Percentiles rank a stretch among this genome's conserved stretches.
phyloP scores from a whole-genome alignment of 1,140 invertebrate species.

The Metaphire vulgaris region DNA sequence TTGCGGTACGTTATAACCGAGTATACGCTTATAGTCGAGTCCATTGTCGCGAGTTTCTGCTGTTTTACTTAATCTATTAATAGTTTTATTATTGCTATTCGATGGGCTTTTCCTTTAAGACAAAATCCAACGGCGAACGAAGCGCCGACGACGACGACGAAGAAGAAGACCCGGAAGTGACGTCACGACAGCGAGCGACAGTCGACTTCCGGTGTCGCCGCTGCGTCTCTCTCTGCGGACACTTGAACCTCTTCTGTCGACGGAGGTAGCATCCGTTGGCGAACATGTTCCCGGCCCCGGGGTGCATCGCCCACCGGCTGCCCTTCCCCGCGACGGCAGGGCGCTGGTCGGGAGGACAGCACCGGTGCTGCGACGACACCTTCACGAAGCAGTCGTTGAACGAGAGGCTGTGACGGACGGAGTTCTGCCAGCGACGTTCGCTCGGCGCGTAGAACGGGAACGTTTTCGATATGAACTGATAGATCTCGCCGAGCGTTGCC shows the following conservation, averaged over 20 bases:
- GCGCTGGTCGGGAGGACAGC: no score
- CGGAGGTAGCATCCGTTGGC: slow-evolving; percentile 82
- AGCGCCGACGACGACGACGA: no score
- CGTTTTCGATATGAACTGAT: slow-evolving; percentile 48
- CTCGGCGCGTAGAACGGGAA: slow-evolving; percentile 80
- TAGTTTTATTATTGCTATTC: no score
- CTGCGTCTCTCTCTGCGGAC: not conserved
- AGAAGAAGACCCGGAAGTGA: no score
- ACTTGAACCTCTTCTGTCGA: slow-evolving; percentile 80
- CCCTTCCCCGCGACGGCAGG: slow-evolving; percentile 84
- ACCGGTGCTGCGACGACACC: no score
- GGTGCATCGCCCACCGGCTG: slow-evolving; percentile 83
- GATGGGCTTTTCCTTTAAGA: no score
- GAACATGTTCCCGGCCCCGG: slow-evolving; percentile 86
- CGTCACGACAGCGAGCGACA: no score
- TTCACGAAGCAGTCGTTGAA: slow-evolving; percentile 94
- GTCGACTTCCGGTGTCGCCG: not conserved
- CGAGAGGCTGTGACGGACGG: slow-evolving; percentile 83
- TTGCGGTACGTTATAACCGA: no score
- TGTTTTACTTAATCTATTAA: no score
- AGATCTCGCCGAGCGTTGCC: slow-evolving; percentile 51
- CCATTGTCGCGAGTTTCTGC: no score
- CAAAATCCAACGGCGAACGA: no score
- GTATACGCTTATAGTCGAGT: no score
- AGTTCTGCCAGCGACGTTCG: slow-evolving; percentile 91